Base-by-base conservation (phyloP, 64 coral and sea anemone species). In the Acropora yongei region DNA sequence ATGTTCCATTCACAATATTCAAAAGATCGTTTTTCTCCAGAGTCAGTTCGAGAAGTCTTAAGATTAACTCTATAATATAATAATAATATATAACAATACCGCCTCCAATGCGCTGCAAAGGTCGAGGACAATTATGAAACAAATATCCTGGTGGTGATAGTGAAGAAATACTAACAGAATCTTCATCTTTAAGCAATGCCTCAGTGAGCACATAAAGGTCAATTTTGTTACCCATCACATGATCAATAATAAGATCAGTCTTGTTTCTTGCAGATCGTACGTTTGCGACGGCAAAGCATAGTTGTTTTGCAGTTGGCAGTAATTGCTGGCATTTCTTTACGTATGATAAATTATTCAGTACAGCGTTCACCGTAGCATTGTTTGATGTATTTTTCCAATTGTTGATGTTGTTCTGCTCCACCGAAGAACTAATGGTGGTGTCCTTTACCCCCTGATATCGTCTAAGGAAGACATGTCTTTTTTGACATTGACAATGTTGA, bases 151-250 rank as follows among this genome's bases (percentile, higher is more conserved):
- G 78, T 49, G 78, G 78, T 44, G 78, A 80, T 44, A 80, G 44
- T 44, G 78, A 40, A 80, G 78, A 40, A 80, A 49, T 48, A 80
- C 30, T 44, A 47, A 80, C 78, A 80, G 30, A 12, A 80, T 80
- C 78, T 44, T 80, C 78, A 80, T 80, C 44, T 80, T 80, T 80
- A 50, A 80, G 78, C 78, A 44, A 80, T 9, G 78, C 51, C 45
- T 78, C 76, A 41, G 76, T 78, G 76, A 78, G n/a, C 12, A 78
- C 43, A 45, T 42, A 78, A 78, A 46, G 72, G 12, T 74, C 72
- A 43, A 43, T 74, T 74, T 74, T 74, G 41, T 74, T 74, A 43
- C 72, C 72, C 72, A 79, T 30, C 19, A 79, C 77, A 79, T 79
- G 77, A 46, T 79, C 77, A 79, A 79, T 79, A 79, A 79, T 42